A percentile compares a stretch with the other conserved stretches of the same genome.
These are phyloP conservation scores for Stictocephala bisonia DNA, from an alignment of 2,888 invertebrate species.

Conservation along the genomic window DNA sequence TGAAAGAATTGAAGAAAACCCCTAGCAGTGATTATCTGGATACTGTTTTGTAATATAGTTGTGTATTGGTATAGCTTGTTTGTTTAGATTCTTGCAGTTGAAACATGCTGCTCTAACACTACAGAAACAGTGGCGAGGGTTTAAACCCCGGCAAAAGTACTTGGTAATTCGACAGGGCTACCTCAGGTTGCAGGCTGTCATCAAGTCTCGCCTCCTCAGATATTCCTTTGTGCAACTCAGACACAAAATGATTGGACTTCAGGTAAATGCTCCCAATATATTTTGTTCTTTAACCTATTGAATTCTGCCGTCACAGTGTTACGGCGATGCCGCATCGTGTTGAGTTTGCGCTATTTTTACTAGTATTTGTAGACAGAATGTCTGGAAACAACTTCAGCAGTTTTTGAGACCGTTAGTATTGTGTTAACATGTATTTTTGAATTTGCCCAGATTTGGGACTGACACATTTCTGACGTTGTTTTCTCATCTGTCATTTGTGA, in stretches of 20 bases:
- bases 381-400: too few species aligned
- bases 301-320: neutral
- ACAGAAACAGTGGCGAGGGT: slow-evolving; percentile 86
- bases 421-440: too few species aligned
- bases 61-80: neutral
- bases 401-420: too few species aligned
- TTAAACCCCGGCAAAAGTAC: slow-evolving; percentile 78
- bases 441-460: too few species aligned
- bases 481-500: too few species aligned
- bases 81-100: slow-evolving; percentile 72
- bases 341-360: too few species aligned
- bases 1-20: too few species aligned
- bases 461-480: too few species aligned
- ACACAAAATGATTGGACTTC: slow-evolving; percentile 76
- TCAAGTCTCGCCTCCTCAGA: slow-evolving; percentile 80
- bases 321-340: too few species aligned
- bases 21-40: neutral
- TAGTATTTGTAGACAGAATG: too few species aligned
- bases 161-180: slow-evolving; percentile 80
- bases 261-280: slow-evolving; percentile 66
- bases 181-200: slow-evolving; percentile 84
- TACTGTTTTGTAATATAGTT: neutral
- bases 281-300: too few species aligned
- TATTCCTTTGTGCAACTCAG: slow-evolving; percentile 78
- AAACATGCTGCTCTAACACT: slow-evolving; percentile 80